Conservation (phyloP, 2,113 vertebrate genomes). For the Malurus melanocephalus region DNA sequence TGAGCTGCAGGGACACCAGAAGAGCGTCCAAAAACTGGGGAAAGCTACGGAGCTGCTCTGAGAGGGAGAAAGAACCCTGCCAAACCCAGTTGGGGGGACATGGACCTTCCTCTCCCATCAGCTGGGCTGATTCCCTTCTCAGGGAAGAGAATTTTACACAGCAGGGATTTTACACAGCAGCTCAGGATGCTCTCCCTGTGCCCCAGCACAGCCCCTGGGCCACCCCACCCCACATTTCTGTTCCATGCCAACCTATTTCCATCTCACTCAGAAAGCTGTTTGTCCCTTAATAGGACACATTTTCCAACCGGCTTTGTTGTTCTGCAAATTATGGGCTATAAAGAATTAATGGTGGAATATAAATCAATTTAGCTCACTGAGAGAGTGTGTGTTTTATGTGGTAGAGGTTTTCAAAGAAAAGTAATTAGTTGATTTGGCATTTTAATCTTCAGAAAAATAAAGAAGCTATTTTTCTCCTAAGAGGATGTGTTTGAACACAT, state of each 20-base stretch:
- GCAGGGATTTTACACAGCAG: background rate
- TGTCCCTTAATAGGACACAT: conserved; percentile 1
- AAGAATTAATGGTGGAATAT: conserved; percentile 53
- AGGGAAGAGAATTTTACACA: no score
- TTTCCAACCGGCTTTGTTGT: conserved; percentile 8
- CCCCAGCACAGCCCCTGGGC: background rate
- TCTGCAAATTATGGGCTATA: conserved; percentile 47
- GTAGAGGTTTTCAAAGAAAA: conserved; percentile 56
- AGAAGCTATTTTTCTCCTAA: conserved; percentile 29
- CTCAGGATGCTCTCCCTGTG: background rate
- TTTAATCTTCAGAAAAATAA: conserved; percentile 63
- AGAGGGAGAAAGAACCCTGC: no score
- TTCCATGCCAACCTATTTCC: background rate
- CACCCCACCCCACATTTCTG: background rate
- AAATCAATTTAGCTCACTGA: conserved; percentile 46
- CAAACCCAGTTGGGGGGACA: background rate
- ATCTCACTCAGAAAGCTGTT: background rate
- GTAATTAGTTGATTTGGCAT: conserved; percentile 58
- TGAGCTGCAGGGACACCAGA: background rate
- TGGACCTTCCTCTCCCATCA: background rate
- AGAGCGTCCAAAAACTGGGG: background rate
- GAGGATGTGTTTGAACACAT: conserved; percentile 29
- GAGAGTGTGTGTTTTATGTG: background rate
- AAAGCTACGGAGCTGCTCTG: background rate
- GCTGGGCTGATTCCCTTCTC: background rate